Evolutionary conservation across 1,140 invertebrate species (phyloP).

Genomic region (Anagrus nilaparvatae): DNA sequence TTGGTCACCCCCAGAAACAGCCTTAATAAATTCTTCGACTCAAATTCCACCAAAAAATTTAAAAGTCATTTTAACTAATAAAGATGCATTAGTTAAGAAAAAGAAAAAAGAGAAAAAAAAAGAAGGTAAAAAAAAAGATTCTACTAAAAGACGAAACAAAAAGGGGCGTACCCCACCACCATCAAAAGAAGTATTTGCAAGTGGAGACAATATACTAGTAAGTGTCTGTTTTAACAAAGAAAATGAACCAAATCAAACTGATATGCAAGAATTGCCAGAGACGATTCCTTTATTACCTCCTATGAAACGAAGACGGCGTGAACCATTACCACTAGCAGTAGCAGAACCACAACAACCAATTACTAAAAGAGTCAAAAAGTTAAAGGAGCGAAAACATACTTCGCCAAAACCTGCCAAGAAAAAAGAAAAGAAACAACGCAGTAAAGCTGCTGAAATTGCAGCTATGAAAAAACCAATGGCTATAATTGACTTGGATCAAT

Average conservation of each 20-base stretch:
- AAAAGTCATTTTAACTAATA: slow-evolving; percentile 46
- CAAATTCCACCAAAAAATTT: slow-evolving; percentile 36
- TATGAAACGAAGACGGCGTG: slow-evolving; percentile 32
- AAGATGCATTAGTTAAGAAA: slow-evolving; percentile 48
- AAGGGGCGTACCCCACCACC: slow-evolving; percentile 43
- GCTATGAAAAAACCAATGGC: slow-evolving; percentile 60
- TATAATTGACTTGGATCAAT: slow-evolving; percentile 74
- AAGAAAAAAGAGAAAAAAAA: slow-evolving; percentile 47
- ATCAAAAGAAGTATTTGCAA: slow-evolving; percentile 82
- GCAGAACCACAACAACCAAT: slow-evolving; percentile 16
- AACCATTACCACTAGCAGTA: slow-evolving; percentile 24
- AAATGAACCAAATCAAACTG: slow-evolving; percentile 32
- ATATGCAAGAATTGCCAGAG: slow-evolving; percentile 29
- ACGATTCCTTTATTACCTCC: slow-evolving; percentile 38
- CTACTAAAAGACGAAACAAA: slow-evolving; percentile 39
- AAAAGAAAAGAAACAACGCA: slow-evolving; percentile 43
- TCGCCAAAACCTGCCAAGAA: slow-evolving; percentile 17
- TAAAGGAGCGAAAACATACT: slow-evolving; percentile 26
- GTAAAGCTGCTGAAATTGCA: slow-evolving; percentile 41
- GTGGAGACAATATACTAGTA: slow-evolving; percentile 83
- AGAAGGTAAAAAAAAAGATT: slow-evolving; percentile 39
- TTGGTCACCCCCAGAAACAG: slow-evolving; percentile 29
- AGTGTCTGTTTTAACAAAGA: slow-evolving; percentile 83
- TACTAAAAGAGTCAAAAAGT: slow-evolving; percentile 38
- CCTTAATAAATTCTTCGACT: slow-evolving; percentile 25